Evolutionary conservation across 2,797 vertebrate genomes (phyloP).

Genomic region (Poecilia wingei): DNA sequence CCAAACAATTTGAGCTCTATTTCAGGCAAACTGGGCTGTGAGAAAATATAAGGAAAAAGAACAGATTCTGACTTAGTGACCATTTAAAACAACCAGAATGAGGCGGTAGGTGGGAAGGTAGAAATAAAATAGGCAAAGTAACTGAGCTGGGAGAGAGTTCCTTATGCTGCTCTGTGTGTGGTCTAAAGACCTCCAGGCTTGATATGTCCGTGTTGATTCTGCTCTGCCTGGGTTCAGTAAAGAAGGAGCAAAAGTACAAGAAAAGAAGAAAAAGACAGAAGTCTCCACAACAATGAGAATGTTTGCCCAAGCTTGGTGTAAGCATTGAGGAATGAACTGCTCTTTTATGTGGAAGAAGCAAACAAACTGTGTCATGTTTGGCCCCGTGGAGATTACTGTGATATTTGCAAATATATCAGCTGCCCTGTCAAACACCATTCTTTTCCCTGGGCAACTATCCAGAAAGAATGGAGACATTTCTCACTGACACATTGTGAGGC

Average conservation of each 20-base stretch:
- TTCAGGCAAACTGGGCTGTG: slow-evolving; percentile 10
- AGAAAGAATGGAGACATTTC: slow-evolving; percentile 36
- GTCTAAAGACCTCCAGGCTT: slow-evolving; percentile 81
- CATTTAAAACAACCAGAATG: slow-evolving; percentile 22
- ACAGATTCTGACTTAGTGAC: slow-evolving; percentile 23
- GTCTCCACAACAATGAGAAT: slow-evolving; percentile 74
- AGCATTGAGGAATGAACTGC: slow-evolving; percentile 56
- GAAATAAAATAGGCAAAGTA: slow-evolving; percentile 19
- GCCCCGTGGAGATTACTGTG: slow-evolving; percentile 58
- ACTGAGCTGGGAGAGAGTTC: slow-evolving; percentile 47
- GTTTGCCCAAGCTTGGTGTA: slow-evolving; percentile 76
- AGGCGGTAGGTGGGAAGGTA: slow-evolving; percentile 16
- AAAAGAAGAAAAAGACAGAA: slow-evolving; percentile 51
- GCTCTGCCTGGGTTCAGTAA: slow-evolving; percentile 70
- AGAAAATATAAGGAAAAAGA: slow-evolving; percentile 18
- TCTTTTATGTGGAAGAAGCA: slow-evolving; percentile 76
- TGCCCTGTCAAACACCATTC: slow-evolving; percentile 49
- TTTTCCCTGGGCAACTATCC: slow-evolving; percentile 39
- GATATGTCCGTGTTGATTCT: slow-evolving; percentile 76
- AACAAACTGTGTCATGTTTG: slow-evolving; percentile 74
- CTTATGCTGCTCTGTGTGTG: slow-evolving; percentile 78
- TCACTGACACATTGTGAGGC: slow-evolving; percentile 25
- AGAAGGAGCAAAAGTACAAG: slow-evolving; percentile 51
- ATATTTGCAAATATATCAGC: slow-evolving; percentile 71
- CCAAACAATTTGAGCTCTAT: slow-evolving; percentile 22